Evolutionary conservation across 2,113 vertebrate species (phyloP), one percentile per base, ranked within the genome.

Genomic region (Chiloscyllium plagiosum): DNA sequence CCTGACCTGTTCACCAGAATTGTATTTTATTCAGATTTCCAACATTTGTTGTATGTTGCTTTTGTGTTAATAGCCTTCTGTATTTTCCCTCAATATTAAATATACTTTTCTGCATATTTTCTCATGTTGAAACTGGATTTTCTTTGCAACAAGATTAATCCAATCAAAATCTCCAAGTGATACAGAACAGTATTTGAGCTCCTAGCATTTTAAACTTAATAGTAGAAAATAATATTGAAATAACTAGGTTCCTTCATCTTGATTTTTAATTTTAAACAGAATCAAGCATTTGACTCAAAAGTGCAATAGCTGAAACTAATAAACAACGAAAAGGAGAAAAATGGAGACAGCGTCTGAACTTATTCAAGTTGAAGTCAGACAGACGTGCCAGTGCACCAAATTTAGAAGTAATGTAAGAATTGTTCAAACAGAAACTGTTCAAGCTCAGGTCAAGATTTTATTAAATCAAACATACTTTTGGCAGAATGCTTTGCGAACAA

Each of bases 401-500:
- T 93, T 66, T 93, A 93, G 89, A 66, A 90, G 26, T 61, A 90
- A 56, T 56, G 10, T 90, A 33, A 24, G 52, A 61, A 52, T 29
- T 61, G 26, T 52, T 90, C 50, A 61, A 90, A 33, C 61, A 92
- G 52, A 19, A 92, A 92, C 6, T 93, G 89, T n/a, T 93, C 33
- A 93, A 66, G n/a, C 33, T 37, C 89, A 93, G 89, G n/a, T 93
- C 61, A 66, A n/a, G 33, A 37, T 93, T 93, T 93, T 93, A 93
- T 65, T 66, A 93, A 93, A 68, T 65, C 65, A n/a, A 65, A 65
- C 61, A 93, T 93, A 37, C 37, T 37, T 83, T 93, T 93, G 89
- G 89, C 56, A 66, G 89, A 66, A 93, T 22, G 66, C 61, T 37
- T 17, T 68, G 24, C n/a, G n/a, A 24, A 68, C 19, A 93, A 65